These are phyloP conservation scores for Julus scandinavius DNA, from an alignment of 2,888 invertebrate genomes.

Conservation along the genomic window DNA sequence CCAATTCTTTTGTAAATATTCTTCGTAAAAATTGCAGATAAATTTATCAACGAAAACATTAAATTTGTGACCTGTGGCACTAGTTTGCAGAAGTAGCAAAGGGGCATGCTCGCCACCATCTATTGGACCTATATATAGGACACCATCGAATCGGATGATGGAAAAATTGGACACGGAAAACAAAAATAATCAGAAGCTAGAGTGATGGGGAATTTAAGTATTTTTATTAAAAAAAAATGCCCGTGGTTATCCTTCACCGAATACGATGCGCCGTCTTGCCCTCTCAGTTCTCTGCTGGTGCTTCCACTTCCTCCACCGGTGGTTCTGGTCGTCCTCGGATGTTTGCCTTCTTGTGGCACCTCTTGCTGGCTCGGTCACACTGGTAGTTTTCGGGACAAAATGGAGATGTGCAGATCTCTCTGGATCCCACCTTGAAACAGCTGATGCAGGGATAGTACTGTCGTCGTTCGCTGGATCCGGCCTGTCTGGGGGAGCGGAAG, in stretches of 20 bases:
- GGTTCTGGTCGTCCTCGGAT: slow-evolving; percentile 30
- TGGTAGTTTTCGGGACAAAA: slow-evolving; percentile 56
- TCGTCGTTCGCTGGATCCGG: slow-evolving; percentile 49
- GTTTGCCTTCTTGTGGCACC: slow-evolving; percentile 57
- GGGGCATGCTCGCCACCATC: not conserved
- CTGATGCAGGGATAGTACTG: slow-evolving; percentile 57
- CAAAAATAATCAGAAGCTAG: not conserved
- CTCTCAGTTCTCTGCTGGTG: slow-evolving; percentile 12
- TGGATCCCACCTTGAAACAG: slow-evolving; percentile 55
- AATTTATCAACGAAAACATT: no score
- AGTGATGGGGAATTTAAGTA: not conserved
- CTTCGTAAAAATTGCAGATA: no score
- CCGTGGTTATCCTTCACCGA: slow-evolving; percentile 26
- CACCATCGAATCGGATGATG: slow-evolving; percentile 6
- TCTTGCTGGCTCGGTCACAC: slow-evolving; percentile 56
- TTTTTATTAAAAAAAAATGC: slow-evolving; percentile 17
- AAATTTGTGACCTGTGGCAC: no score
- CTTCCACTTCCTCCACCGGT: slow-evolving; percentile 1
- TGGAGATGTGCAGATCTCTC: slow-evolving; percentile 57
- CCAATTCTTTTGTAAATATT: no score
- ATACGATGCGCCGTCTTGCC: not conserved
- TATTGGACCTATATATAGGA: not conserved
- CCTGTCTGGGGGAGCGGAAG: slow-evolving; percentile 47
- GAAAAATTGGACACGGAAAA: not conserved
- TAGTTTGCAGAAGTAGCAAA: not conserved